phyloP scores from a whole-genome alignment of 2,888 invertebrate genomes.

The Fragum whitleyi region DNA sequence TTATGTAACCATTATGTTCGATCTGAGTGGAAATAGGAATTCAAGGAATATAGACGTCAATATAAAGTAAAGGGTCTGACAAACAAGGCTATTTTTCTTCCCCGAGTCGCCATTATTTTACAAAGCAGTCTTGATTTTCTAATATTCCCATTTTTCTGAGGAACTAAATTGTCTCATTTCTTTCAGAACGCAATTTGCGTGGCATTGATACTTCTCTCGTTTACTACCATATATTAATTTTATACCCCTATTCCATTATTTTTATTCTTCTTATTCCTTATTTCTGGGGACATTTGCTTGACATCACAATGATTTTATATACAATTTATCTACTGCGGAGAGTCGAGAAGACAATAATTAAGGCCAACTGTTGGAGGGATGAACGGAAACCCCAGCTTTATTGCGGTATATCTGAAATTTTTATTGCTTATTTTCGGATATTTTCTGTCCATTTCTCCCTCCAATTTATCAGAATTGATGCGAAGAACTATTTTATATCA shows the following conservation, averaged over 20 bases:
- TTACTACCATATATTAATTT: slow-evolving; percentile 58
- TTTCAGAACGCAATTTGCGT: slow-evolving; percentile 34
- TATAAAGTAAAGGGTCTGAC: not conserved
- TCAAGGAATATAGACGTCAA: no score
- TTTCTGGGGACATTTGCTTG: slow-evolving; percentile 52
- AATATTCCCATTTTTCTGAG: slow-evolving; percentile 31
- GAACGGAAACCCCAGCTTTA: slow-evolving; percentile 54
- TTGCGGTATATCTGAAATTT: slow-evolving; percentile 63
- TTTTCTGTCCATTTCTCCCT: slow-evolving; percentile 65
- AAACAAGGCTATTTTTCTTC: slow-evolving; percentile 5
- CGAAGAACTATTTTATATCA: slow-evolving; percentile 66
- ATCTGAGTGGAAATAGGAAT: no score
- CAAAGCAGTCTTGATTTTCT: slow-evolving; percentile 19
- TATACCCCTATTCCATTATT: slow-evolving; percentile 51
- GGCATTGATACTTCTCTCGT: slow-evolving; percentile 28
- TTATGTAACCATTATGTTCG: no score
- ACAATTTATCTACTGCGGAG: slow-evolving; percentile 62
- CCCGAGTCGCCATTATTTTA: slow-evolving; percentile 14
- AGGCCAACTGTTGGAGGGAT: slow-evolving; percentile 36
- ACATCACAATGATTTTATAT: slow-evolving; percentile 65
- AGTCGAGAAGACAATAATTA: slow-evolving; percentile 52
- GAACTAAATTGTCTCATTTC: slow-evolving; percentile 33
- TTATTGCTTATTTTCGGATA: slow-evolving; percentile 70
- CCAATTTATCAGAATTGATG: slow-evolving; percentile 66
- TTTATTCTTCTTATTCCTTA: slow-evolving; percentile 51